Conservation (phyloP, 1,140 invertebrate species). For the Palaemon carinicauda region DNA sequence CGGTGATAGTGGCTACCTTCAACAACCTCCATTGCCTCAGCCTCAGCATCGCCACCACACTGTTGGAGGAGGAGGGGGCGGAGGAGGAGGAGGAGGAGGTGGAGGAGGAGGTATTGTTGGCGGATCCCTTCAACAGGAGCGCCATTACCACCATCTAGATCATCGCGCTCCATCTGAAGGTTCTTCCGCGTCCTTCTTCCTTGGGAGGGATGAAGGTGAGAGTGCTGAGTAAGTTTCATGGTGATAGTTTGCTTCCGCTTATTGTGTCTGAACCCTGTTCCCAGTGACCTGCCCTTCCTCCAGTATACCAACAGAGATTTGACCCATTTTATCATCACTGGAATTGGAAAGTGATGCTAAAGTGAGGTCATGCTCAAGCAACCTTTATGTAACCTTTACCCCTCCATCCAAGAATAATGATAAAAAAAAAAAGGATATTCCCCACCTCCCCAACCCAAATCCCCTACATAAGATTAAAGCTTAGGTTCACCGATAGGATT, state of each 20-base stretch:
- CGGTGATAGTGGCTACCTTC: constrained; percentile 23
- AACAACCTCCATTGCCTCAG: not conserved
- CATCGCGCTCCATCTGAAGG: constrained; percentile 12
- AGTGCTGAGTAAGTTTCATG: constrained; percentile 76
- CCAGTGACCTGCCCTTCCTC: not conserved
- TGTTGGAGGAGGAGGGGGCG: not conserved
- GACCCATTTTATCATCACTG: too few species aligned
- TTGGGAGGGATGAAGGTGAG: constrained; percentile 77
- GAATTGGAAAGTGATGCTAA: too few species aligned
- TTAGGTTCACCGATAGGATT: too few species aligned
- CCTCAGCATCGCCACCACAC: too few species aligned
- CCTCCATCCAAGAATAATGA: too few species aligned
- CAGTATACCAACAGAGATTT: too few species aligned
- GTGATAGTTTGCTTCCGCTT: constrained; percentile 49
- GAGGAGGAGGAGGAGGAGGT: not conserved
- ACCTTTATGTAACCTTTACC: too few species aligned
- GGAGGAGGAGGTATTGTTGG: not conserved
- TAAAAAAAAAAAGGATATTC: too few species aligned
- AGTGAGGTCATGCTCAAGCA: too few species aligned
- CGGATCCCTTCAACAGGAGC: not conserved
- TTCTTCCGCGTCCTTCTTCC: constrained; percentile 66
- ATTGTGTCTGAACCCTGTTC: constrained; percentile 15
- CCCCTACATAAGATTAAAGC: too few species aligned
- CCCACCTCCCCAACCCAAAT: too few species aligned
- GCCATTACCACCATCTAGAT: not conserved